phyloP scores from a whole-genome alignment of 2,113 vertebrate genomes.

The Anolis sagrei region DNA sequence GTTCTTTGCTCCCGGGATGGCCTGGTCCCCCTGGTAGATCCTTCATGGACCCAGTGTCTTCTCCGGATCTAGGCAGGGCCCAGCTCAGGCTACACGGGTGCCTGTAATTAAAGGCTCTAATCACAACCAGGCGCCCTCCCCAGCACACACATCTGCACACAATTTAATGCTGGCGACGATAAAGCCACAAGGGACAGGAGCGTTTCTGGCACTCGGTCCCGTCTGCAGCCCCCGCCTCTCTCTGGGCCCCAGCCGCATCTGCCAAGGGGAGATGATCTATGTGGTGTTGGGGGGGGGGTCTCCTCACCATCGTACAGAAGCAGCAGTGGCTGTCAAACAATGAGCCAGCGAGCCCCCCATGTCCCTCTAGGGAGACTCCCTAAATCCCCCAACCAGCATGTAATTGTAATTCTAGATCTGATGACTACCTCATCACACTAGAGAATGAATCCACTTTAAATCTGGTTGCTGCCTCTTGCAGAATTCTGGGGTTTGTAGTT shows the following conservation, averaged over 20 bases:
- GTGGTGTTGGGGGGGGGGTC: neutral
- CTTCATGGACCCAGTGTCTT: constrained; percentile 13
- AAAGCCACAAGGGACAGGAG: constrained; percentile 47
- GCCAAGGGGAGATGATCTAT: neutral
- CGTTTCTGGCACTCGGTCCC: constrained; percentile 1
- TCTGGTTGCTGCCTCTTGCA: too few relatives aligned
- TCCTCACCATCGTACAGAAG: neutral
- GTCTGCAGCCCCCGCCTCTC: constrained; percentile 32
- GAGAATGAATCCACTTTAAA: too few relatives aligned
- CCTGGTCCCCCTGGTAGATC: constrained; percentile 37
- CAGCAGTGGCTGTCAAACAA: neutral
- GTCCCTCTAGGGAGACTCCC: neutral
- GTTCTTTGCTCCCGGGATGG: constrained; percentile 23
- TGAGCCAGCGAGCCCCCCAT: neutral
- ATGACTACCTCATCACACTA: too few relatives aligned
- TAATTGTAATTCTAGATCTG: too few relatives aligned
- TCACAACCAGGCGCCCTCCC: constrained; percentile 35
- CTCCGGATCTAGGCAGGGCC: neutral
- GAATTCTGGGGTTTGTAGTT: too few relatives aligned
- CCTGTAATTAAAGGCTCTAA: constrained; percentile 42
- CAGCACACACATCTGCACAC: constrained; percentile 52
- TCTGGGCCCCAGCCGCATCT: constrained; percentile 6
- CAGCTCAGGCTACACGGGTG: constrained; percentile 13
- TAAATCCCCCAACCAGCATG: too few relatives aligned
- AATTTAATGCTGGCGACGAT: constrained; percentile 50